Evolutionary conservation across 2,888 invertebrate species (phyloP), one percentile per base, ranked within the genome.

Genomic region (Drosophila ezoana): DNA sequence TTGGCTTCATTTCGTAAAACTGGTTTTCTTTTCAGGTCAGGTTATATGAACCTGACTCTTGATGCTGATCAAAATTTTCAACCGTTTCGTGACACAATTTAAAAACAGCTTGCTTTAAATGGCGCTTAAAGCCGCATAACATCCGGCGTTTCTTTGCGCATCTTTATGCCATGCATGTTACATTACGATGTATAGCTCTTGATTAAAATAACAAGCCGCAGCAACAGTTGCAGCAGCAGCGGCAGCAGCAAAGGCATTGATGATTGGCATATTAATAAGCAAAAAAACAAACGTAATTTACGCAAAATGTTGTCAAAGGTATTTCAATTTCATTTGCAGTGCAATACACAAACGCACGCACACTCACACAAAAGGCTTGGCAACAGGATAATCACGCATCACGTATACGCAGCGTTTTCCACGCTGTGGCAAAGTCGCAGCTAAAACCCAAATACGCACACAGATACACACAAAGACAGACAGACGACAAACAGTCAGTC

Each of bases 341-440:
- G 56, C 33, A 43, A 41, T 41, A 37, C 13, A 28, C 18, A 40
- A 35, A 33, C 20, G 37, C 16, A 33, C 18, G 18, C 13, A 52
- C 18, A 43, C 6, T 41, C 41, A 41, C 43, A 51, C 40, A 52
- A 45, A 20, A 62, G n/a, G 59, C 66, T 59, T 59, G 59, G 69
- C 56, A 75, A 65, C 65, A 61, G 78, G 72, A 89, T 88, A 86
- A 88, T 88, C 89, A 79, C 74, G 67, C 69, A 88, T 72, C 83
- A 79, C 87, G 83, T 83, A 88, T 76, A 79, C 72, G 89, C 70
- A 61, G 45, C 63, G 72, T 70, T 23, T 23, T 23, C 23, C 23
- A 53, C 51, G 63, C 64, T 51, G 48, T 43, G 14, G 28, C 53
- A 35, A 61, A 33, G 23, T 20, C 57, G n/a, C 43, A 71, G 52